These are phyloP conservation scores for Rhynchophorus ferrugineus DNA, from an alignment of 1,140 invertebrate species.

Conservation along the genomic window DNA sequence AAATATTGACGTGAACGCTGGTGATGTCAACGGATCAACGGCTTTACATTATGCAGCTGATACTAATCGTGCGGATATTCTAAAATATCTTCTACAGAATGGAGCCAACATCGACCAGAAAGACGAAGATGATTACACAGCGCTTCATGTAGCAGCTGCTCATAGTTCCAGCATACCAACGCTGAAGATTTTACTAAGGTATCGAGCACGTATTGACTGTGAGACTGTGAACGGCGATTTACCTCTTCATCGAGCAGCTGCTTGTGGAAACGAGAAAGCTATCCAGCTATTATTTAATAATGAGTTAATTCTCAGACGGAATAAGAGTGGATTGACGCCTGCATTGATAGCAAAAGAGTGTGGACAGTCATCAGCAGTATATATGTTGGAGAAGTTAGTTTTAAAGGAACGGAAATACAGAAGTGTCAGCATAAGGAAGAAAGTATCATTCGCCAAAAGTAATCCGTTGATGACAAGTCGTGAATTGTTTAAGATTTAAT, in stretches of 20 bases:
- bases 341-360: constrained; percentile 16
- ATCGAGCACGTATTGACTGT: constrained; percentile 5
- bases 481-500: too few relatives aligned
- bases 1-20: constrained; percentile 13
- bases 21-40: constrained; percentile 17
- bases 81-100: constrained; percentile 19
- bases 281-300: constrained; percentile 16
- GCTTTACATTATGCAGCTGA: constrained; percentile 25
- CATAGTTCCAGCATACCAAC: constrained; percentile 10
- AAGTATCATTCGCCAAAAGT: constrained; percentile 2
- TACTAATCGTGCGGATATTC: constrained; percentile 9
- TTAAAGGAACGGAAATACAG: background rate
- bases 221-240: constrained; percentile 26
- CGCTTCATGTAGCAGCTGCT: constrained; percentile 25
- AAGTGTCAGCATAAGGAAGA: background rate
- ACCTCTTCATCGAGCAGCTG: constrained; percentile 24
- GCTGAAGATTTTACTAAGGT: constrained; percentile 17
- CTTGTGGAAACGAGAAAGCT: constrained; percentile 19
- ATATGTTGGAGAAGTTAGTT: constrained; percentile 12
- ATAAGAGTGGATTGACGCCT: constrained; percentile 19
- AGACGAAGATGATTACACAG: constrained; percentile 26
- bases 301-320: constrained; percentile 11
- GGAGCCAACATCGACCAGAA: constrained; percentile 19
- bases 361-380: constrained; percentile 8
- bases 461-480: background rate